Percentiles rank a stretch among this genome's conserved stretches.
Conservation (phyloP, 2,797 vertebrate genomes). For the Liparis tanakae region DNA sequence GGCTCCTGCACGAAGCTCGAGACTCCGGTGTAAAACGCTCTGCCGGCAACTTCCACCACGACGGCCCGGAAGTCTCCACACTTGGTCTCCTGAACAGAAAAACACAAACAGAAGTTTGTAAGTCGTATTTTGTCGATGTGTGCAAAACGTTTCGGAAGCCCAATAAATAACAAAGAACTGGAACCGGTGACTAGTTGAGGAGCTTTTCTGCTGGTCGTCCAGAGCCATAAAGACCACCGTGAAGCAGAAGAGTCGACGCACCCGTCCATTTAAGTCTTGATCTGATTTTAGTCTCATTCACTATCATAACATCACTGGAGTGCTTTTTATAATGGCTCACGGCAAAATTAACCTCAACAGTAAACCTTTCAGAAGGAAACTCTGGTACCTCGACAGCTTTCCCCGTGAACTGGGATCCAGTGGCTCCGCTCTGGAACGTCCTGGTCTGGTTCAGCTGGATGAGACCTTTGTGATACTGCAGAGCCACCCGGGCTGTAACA, state of each 20-base stretch:
- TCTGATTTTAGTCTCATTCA: neutral
- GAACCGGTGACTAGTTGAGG: neutral
- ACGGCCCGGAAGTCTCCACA: conserved; percentile 90
- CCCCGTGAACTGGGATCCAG: conserved; percentile 90
- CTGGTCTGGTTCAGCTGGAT: conserved; percentile 88
- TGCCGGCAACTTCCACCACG: conserved; percentile 92
- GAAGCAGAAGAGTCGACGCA: neutral
- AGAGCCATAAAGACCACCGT: no score
- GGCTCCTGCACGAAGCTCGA: conserved; percentile 89
- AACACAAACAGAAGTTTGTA: neutral
- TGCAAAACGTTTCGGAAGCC: neutral
- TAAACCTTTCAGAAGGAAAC: neutral
- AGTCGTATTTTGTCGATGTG: no score
- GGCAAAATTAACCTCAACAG: neutral
- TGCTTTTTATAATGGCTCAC: neutral
- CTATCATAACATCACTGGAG: neutral
- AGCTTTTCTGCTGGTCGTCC: neutral
- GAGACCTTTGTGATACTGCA: conserved; percentile 92
- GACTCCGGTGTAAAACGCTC: conserved; percentile 90
- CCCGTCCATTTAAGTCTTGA: neutral
- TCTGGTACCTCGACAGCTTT: conserved; percentile 87
- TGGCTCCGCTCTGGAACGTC: conserved; percentile 89
- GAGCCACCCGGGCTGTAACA: conserved; percentile 93
- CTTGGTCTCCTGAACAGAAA: conserved; percentile 82
- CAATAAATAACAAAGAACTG: neutral